Percentiles rank a stretch among this genome's conserved stretches.
These are phyloP conservation scores for Dendrocopos noguchii DNA, from an alignment of 2,113 vertebrate genomes.

Conservation along the genomic window DNA sequence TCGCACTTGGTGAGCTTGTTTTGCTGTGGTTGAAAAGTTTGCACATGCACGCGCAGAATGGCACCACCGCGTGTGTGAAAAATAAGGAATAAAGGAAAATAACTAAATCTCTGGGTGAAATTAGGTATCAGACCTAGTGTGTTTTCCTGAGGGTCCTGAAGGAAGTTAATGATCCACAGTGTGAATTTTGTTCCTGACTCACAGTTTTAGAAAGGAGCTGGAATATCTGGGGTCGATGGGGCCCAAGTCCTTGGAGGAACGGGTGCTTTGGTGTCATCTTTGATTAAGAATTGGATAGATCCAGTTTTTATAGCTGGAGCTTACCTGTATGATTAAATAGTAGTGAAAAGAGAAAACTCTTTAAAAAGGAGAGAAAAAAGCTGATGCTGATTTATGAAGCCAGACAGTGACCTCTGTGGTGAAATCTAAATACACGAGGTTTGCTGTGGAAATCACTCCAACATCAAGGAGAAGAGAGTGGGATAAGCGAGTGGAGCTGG, in stretches of 20 bases:
- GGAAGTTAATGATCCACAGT: background rate
- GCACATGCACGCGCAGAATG: background rate
- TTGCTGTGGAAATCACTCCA: background rate
- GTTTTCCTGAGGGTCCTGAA: background rate
- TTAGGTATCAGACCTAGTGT: background rate
- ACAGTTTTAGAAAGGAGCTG: background rate
- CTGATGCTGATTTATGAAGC: background rate
- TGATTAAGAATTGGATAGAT: background rate
- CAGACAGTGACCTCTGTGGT: accelerated
- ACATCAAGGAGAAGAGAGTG: background rate
- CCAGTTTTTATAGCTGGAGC: background rate
- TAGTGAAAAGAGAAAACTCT: background rate
- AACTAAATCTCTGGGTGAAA: background rate
- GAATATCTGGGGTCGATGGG: background rate
- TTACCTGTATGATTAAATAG: background rate
- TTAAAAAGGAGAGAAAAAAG: background rate
- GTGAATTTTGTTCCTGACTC: slow-evolving; percentile 25
- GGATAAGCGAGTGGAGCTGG: background rate
- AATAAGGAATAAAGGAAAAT: background rate
- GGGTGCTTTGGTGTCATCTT: background rate
- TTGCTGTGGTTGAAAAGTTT: background rate
- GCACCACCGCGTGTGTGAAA: background rate
- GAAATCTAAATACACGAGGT: background rate
- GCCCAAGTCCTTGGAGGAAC: background rate
- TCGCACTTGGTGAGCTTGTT: background rate